These are phyloP conservation scores for Poeciliopsis paucimaculata DNA, from an alignment of 2,797 vertebrate genomes.

Conservation along the genomic window DNA sequence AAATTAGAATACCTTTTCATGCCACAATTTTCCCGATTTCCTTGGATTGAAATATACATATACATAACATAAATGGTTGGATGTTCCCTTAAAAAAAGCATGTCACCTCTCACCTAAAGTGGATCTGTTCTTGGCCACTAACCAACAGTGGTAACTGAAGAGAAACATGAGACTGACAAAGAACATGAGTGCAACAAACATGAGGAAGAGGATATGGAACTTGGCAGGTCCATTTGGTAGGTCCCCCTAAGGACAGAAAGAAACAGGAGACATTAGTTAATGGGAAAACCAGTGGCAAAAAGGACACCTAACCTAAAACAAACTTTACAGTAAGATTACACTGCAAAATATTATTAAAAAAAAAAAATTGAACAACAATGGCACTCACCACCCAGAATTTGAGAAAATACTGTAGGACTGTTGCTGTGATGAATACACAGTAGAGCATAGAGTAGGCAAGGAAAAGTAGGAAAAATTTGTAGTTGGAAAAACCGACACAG, in stretches of 20 bases:
- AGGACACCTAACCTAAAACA: conserved; percentile 1
- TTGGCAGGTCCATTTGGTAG: conserved; percentile 89
- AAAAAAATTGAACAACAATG: neutral
- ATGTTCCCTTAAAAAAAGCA: neutral
- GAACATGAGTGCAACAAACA: conserved; percentile 98
- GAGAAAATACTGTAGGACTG: conserved; percentile 96
- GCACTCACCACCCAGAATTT: conserved; percentile 96
- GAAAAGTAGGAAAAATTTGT: conserved; percentile 98
- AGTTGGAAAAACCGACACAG: conserved; percentile 99
- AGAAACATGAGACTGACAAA: conserved; percentile 97
- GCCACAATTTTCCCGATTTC: neutral
- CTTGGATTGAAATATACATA: neutral
- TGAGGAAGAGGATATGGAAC: conserved; percentile 96
- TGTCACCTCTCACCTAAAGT: conserved; percentile 88
- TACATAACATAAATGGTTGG: neutral
- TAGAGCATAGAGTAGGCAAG: conserved; percentile 95
- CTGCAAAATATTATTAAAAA: neutral
- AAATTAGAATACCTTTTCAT: conserved; percentile 7
- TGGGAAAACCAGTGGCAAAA: neutral
- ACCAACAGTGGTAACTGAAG: conserved; percentile 97
- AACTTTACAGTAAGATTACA: conserved; percentile 2
- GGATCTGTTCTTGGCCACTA: conserved; percentile 94
- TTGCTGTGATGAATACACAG: conserved; percentile 91
- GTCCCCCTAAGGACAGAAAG: conserved; percentile 81
- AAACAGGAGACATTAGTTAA: conserved; percentile 5